Evolutionary conservation across 2,888 invertebrate species (phyloP), one percentile per base, ranked within the genome.

Genomic region (Dicranocentrus wangi): DNA sequence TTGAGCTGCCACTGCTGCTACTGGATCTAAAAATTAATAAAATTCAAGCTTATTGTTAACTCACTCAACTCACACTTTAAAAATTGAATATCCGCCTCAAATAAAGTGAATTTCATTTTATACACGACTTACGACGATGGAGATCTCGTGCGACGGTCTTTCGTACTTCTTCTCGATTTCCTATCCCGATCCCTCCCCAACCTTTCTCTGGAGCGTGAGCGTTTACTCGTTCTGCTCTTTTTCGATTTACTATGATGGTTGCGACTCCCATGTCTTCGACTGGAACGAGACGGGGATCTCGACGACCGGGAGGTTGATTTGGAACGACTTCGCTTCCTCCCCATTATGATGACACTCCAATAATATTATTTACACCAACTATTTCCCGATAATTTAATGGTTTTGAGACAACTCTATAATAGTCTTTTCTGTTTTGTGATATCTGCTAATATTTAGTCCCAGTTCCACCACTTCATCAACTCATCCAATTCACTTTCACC

Each of bases 181-280:
- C 94, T 83, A 90, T 90, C 88, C 92, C 92, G 90, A 92, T 93
- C 87, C 92, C 92, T 88, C 90, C 92, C 88, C 93, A 92, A 87
- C 86, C 93, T 92, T 82, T 94, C 94, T 87, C 94, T 92, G 15
- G 95, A 95, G 89, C 94, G 94, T 87, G 95, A 95, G 87, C 94
- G 92, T 90, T 95, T 95, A 87, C 94, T 84, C 70, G 82, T 84
- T 51, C 85, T 79, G 53, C 83, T 84, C 66, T 84, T 84, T 39
- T 85, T 86, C 8, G 75, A 71, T 75, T 84, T 85, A 60, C 73
- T 81, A 61, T 86, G 84, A 76, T 84, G 83, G 63, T 66, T 82
- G 51, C 82, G 60, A 68, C 85, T 81, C n/a, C 76, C 77, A 58
- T 73, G 77, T 65, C 73, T 75, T 17, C 79, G 72, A 47, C 77